Conservation (phyloP, 1,140 invertebrate genomes). For the Pseudoatta argentina region DNA sequence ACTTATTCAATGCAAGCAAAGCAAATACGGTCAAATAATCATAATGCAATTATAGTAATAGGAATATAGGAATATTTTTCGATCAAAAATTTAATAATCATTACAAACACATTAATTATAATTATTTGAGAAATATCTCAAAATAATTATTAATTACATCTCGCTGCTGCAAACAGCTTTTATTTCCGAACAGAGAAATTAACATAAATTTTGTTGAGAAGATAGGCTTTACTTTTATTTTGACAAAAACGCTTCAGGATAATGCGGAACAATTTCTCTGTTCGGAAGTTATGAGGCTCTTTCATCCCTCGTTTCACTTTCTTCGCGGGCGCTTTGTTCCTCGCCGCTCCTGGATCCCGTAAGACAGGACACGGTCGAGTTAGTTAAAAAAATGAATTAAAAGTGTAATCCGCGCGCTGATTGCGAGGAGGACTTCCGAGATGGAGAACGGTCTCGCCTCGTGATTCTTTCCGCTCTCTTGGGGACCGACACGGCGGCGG, state of each 20-base stretch:
- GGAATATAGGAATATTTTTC: not conserved
- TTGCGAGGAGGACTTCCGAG: slow-evolving; percentile 77
- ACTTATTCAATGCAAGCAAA: not conserved
- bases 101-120: not conserved
- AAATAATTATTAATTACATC: not conserved
- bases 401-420: slow-evolving; percentile 83
- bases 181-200: not conserved
- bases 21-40: not conserved
- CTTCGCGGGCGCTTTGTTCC: slow-evolving; percentile 49
- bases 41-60: not conserved
- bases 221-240: slow-evolving; percentile 31
- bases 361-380: slow-evolving; percentile 72
- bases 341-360: slow-evolving; percentile 49
- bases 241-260: slow-evolving; percentile 10
- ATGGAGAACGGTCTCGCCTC: slow-evolving; percentile 80
- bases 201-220: not conserved
- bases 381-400: slow-evolving; percentile 84
- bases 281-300: slow-evolving; percentile 61
- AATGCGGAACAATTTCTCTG: slow-evolving; percentile 31
- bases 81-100: slow-evolving; percentile 7
- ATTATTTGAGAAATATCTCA: not conserved
- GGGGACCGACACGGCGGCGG: slow-evolving; percentile 77
- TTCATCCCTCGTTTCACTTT: slow-evolving; percentile 65
- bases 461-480: slow-evolving; percentile 82
- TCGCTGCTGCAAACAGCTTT: not conserved